A percentile compares a stretch with the other conserved stretches of the same genome.
Evolutionary conservation across 1,140 invertebrate species (phyloP).

Genomic region (Vanessa tameamea): DNA sequence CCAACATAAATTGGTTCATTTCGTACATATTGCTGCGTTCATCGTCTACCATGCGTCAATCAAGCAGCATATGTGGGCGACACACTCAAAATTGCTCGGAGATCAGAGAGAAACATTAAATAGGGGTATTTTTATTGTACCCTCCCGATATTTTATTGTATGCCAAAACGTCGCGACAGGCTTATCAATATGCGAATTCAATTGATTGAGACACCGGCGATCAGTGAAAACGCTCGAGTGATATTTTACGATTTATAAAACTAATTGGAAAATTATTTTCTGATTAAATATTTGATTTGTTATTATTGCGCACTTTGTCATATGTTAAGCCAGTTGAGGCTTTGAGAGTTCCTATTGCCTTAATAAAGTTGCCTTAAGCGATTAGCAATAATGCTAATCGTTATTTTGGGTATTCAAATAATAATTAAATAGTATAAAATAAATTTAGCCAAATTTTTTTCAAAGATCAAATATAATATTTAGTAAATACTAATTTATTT

Average conservation of each 20-base stretch:
- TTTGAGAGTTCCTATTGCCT: too few relatives aligned
- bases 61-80: conserved; percentile 60
- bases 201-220: background rate
- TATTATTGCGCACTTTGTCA: too few relatives aligned
- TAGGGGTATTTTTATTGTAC: conserved; percentile 24
- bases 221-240: background rate
- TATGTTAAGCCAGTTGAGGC: too few relatives aligned
- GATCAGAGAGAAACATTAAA: conserved; percentile 60
- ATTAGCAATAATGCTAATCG: too few relatives aligned
- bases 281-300: too few relatives aligned
- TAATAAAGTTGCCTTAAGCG: too few relatives aligned
- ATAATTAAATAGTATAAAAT: too few relatives aligned
- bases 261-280: too few relatives aligned
- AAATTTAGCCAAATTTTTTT: too few relatives aligned
- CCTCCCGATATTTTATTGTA: conserved; percentile 6
- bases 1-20: conserved; percentile 48
- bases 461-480: too few relatives aligned
- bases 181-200: conserved; percentile 13
- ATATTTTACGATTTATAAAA: background rate
- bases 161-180: background rate
- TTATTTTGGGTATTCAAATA: too few relatives aligned
- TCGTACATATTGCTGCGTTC: conserved; percentile 52
- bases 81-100: conserved; percentile 58
- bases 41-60: conserved; percentile 60
- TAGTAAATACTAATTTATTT: too few relatives aligned